phyloP scores from a whole-genome alignment of 2,888 invertebrate genomes.

The Lasioglossum marginatum region DNA sequence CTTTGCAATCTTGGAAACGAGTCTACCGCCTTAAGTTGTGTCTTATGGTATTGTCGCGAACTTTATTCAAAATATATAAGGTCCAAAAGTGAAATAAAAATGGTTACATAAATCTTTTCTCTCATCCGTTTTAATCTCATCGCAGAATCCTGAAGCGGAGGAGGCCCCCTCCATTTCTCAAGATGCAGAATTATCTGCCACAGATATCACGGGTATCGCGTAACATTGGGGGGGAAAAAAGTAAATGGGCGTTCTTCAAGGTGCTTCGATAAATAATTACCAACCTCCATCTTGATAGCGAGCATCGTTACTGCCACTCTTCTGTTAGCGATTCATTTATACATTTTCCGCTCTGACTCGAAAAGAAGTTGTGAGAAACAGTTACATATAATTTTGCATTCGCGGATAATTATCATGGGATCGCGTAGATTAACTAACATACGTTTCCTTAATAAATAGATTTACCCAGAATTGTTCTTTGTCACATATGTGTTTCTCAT shows the following conservation, averaged over 20 bases:
- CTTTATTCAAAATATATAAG: too few species aligned
- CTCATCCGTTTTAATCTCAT: not conserved
- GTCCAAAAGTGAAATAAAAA: not conserved
- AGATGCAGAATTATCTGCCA: constrained; percentile 9
- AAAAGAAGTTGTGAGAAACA: constrained; percentile 20
- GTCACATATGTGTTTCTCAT: not conserved
- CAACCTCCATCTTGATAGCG: constrained; percentile 19
- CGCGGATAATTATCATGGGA: not conserved
- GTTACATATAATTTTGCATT: constrained; percentile 21
- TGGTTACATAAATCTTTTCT: not conserved
- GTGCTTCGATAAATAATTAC: constrained; percentile 52
- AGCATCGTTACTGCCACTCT: constrained; percentile 51
- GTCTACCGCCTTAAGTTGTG: too few species aligned
- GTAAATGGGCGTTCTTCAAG: constrained; percentile 37
- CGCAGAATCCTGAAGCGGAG: not conserved
- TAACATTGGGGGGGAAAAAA: constrained; percentile 6
- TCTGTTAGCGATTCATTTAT: constrained; percentile 38
- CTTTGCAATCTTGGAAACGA: too few species aligned
- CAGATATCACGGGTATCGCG: not conserved
- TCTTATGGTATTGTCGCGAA: too few species aligned
- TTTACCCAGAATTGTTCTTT: not conserved
- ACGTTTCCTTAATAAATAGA: not conserved
- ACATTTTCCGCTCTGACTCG: constrained; percentile 44
- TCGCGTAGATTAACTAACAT: too few species aligned
- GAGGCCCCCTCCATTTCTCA: constrained; percentile 6